phyloP scores from a whole-genome alignment of 2,113 vertebrate species.

The Centropus unirufus region DNA sequence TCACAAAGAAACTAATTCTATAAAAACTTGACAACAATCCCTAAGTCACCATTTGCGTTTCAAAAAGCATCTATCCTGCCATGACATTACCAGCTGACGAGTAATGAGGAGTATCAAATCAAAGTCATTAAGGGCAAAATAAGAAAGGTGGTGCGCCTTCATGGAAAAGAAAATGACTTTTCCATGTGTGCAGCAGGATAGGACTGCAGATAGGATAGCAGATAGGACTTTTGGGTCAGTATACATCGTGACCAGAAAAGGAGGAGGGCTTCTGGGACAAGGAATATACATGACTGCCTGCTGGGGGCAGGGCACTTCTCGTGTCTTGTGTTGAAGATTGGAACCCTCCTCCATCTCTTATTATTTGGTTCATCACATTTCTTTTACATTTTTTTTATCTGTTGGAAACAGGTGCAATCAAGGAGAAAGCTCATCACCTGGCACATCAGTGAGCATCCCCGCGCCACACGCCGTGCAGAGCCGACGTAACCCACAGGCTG shows the following conservation, averaged over 20 bases:
- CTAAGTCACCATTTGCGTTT: neutral
- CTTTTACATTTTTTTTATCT: neutral
- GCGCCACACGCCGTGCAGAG: neutral
- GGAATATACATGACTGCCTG: neutral
- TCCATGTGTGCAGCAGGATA: fast-evolving
- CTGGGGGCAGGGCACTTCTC: fast-evolving
- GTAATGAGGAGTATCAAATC: neutral
- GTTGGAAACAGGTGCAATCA: neutral
- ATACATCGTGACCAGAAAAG: fast-evolving
- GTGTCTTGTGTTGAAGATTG: fast-evolving
- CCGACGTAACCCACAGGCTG: neutral
- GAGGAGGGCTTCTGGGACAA: neutral
- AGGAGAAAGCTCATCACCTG: neutral
- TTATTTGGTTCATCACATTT: neutral
- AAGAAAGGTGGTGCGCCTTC: neutral
- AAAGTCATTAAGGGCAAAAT: neutral
- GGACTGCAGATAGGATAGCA: too few species aligned
- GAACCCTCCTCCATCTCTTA: neutral
- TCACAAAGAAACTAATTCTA: neutral
- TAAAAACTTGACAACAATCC: neutral
- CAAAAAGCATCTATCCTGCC: neutral
- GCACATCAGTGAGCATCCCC: neutral
- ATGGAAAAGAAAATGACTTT: neutral
- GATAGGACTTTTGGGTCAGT: fast-evolving
- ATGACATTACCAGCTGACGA: neutral